Evolutionary conservation across 2,888 invertebrate genomes (phyloP), one percentile per base, ranked within the genome.

Genomic region (Leptopterna dolabrata): DNA sequence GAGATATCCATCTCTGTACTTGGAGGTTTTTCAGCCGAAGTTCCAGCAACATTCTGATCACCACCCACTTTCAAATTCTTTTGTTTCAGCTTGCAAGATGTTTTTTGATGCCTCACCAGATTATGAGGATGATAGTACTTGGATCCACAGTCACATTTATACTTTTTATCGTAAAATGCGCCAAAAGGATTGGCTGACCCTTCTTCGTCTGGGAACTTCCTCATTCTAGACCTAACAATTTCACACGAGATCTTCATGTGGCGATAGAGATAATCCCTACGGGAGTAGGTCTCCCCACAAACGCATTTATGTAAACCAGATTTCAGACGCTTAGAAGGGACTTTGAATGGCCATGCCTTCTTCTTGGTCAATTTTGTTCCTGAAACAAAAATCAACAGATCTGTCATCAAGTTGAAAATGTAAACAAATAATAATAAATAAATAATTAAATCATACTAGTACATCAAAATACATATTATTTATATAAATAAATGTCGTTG

Each of bases 301-400:
- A 27, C 78, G 78, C 78, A 78, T 19, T 78, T 76, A 19, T 76
- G 73, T n/a, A 76, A 41, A 76, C 73, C 41, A 41, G 30, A 76
- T 19, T 76, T 76, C n/a, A 41, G 30, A 30, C 30, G 41, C n/a
- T 29, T 76, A 3, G n/a, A n/a, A 0, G 63, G 63, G 36, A 36
- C 24, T 63, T 63, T 63, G 63, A 63, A 63, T 0, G 19, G 0
- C 63, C 6, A 11, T 63, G 0, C 7, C 13, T 63, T 63, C 63
- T 63, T 63, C 63, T 63, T 63, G 14, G 27, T 24, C 63, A 24
- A 63, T 24, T 63, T 63, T 6, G 24, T 4, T 63, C 63, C 63
- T 63, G 63, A 7, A 63, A 63, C 24, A 63, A 24, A 4, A 11
- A 24, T 24, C 36, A 2, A 7, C 7, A 36, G 7, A 2, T 36